Evolutionary conservation across 2,888 invertebrate species (phyloP).

Genomic region (Julus scandinavius): DNA sequence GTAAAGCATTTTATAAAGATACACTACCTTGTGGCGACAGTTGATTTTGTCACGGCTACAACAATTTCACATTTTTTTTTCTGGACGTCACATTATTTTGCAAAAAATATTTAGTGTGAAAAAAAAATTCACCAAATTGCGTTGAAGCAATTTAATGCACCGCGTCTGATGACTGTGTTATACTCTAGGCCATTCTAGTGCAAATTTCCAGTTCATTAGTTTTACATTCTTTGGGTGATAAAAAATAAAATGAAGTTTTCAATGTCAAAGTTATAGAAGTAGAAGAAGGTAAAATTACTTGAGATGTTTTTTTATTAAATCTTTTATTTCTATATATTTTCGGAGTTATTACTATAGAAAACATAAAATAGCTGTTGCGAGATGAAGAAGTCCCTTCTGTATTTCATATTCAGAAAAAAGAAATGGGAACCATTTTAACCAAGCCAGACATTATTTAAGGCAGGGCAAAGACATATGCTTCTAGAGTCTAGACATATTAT

Average conservation of each 20-base stretch:
- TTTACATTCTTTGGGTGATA: neutral
- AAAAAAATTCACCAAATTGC: neutral
- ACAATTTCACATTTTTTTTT: no score
- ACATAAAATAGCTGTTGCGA: neutral
- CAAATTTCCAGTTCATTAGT: neutral
- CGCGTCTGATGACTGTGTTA: conserved; percentile 1
- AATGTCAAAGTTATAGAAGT: neutral
- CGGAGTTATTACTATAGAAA: neutral
- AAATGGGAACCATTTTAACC: no score
- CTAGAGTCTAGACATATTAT: no score
- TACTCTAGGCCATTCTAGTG: neutral
- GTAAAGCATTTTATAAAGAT: no score
- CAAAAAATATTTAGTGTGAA: neutral
- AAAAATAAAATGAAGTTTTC: neutral
- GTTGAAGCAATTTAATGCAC: neutral
- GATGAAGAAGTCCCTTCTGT: neutral
- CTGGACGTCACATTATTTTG: no score
- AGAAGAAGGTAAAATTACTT: neutral
- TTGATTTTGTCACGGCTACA: no score
- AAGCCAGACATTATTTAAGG: no score
- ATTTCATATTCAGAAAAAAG: no score
- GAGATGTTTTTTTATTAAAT: neutral
- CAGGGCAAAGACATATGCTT: no score
- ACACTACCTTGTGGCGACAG: no score
- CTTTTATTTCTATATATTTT: neutral